Evolutionary conservation across 2,888 invertebrate genomes (phyloP).

Genomic region (Perdita meconis): DNA sequence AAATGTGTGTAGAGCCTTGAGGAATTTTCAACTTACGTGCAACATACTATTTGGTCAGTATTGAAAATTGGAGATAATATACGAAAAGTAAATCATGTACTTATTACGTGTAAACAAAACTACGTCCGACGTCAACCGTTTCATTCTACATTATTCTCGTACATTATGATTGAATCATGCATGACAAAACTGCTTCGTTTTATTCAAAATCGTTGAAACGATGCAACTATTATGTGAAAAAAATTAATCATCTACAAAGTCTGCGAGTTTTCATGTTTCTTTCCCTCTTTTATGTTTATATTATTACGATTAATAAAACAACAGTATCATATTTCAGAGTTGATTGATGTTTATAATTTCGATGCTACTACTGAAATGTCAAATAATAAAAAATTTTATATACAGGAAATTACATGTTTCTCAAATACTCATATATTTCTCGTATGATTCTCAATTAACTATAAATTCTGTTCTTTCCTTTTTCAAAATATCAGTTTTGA

Average conservation of each 20-base stretch:
- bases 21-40: constrained; percentile 20
- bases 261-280: constrained; percentile 44
- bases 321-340: constrained; percentile 30
- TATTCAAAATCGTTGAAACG: constrained; percentile 20
- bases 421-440: constrained; percentile 50
- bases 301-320: constrained; percentile 12
- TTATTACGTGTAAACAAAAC: not conserved
- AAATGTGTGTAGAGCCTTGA: constrained; percentile 54
- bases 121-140: constrained; percentile 29
- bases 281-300: constrained; percentile 8
- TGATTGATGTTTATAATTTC: constrained; percentile 26
- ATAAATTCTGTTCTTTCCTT: constrained; percentile 17
- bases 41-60: constrained; percentile 28
- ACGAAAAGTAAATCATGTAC: constrained; percentile 8
- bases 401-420: constrained; percentile 56
- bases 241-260: constrained; percentile 16
- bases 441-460: constrained; percentile 46
- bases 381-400: constrained; percentile 48
- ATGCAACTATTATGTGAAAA: too few relatives aligned
- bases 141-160: constrained; percentile 44
- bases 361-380: constrained; percentile 41
- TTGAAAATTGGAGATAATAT: constrained; percentile 11
- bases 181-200: constrained; percentile 7
- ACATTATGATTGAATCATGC: constrained; percentile 14
- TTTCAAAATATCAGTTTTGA: not conserved